Evolutionary conservation across 2,888 invertebrate species (phyloP).

Genomic region (Chaitophorus viminalis): DNA sequence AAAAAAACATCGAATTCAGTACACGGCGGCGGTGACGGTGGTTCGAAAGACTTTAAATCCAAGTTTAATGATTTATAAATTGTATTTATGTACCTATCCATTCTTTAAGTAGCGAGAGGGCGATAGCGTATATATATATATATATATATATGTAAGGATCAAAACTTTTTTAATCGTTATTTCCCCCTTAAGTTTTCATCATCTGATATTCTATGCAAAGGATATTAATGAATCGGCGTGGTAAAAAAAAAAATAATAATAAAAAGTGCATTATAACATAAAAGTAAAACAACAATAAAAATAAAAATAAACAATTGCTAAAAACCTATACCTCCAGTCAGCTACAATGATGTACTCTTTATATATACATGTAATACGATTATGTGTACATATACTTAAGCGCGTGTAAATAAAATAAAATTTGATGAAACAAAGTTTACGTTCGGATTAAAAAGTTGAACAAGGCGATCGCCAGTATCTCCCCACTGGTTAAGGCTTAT

Average conservation of each 20-base stretch:
- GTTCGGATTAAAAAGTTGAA: constrained; percentile 47
- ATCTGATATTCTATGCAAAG: background rate
- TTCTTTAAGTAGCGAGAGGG: background rate
- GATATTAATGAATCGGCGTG: constrained; percentile 18
- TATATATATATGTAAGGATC: background rate
- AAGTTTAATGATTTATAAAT: constrained; percentile 43
- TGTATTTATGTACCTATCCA: background rate
- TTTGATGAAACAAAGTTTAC: constrained; percentile 49
- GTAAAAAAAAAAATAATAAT: background rate
- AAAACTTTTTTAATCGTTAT: constrained; percentile 49
- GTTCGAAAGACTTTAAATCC: constrained; percentile 15
- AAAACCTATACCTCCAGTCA: background rate
- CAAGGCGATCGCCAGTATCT: background rate
- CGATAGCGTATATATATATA: background rate
- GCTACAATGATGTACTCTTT: background rate
- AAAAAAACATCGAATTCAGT: constrained; percentile 20
- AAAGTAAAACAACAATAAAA: constrained; percentile 33
- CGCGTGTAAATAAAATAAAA: constrained; percentile 30
- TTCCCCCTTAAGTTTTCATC: background rate
- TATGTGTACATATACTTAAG: background rate
- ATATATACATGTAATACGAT: background rate
- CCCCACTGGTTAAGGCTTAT: constrained; percentile 21
- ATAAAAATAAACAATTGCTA: background rate
- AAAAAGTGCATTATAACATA: constrained; percentile 2
- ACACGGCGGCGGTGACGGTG: background rate